Percentiles rank a stretch among this genome's conserved stretches.
Evolutionary conservation across 2,888 invertebrate genomes (phyloP).

Genomic region (Pheosia gnoma): DNA sequence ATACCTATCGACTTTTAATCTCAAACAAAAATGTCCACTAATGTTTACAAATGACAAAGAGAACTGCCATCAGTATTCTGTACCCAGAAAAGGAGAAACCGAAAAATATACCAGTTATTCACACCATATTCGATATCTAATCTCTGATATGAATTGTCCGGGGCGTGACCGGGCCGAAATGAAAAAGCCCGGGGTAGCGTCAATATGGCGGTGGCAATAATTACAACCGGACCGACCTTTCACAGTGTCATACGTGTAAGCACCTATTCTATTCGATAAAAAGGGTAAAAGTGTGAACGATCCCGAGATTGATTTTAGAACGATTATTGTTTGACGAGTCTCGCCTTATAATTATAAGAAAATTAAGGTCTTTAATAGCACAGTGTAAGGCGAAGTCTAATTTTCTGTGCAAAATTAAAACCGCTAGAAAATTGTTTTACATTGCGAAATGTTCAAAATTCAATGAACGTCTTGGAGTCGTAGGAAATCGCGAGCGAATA

Average conservation of each 20-base stretch:
- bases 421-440: too few species aligned
- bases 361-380: too few species aligned
- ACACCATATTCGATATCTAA: conserved; percentile 54
- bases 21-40: conserved; percentile 8
- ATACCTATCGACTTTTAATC: neutral
- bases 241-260: conserved; percentile 42
- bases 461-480: conserved; percentile 29
- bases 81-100: conserved; percentile 24
- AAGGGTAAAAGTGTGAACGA: conserved; percentile 28
- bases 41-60: conserved; percentile 1
- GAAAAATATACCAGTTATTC: conserved; percentile 41
- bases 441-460: conserved; percentile 24
- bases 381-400: too few species aligned
- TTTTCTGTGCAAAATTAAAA: too few species aligned
- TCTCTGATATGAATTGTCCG: conserved; percentile 52
- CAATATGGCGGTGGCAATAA: conserved; percentile 52
- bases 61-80: conserved; percentile 32
- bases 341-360: too few species aligned
- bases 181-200: conserved; percentile 44
- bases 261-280: conserved; percentile 27
- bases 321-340: too few species aligned
- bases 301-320: conserved; percentile 2
- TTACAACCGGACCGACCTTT: conserved; percentile 47
- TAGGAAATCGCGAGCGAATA: conserved; percentile 42
- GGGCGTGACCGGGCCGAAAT: conserved; percentile 42